Base-by-base conservation (phyloP, 2,113 vertebrate genomes). In the Silurus asotus region DNA sequence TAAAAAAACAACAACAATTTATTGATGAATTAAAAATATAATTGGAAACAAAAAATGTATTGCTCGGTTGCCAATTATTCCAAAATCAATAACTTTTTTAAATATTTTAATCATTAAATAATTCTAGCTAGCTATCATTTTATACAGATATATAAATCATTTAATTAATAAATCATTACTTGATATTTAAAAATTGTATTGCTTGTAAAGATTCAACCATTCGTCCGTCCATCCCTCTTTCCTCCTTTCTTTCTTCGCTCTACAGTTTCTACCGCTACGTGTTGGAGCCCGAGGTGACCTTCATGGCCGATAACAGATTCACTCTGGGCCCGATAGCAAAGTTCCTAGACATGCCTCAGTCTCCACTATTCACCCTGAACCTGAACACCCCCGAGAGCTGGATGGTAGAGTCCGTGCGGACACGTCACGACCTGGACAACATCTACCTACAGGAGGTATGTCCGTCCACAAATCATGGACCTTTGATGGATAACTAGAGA, bases 391-490 rank as follows among this genome's bases (percentile, higher is more conserved):
- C 98, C 0, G 98, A 99, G 92, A 97, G 97, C 85, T 99, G 98
- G 98, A 99, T 99, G 97, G 97, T 99, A 51, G 98, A 99, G 88
- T 98, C 98, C 20, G 97, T 99, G 75, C 94, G 92, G 91, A 98
- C 98, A 5, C 96, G 97, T 0, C 98, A 99, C 62, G 98, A 99
- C 93, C 95, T 99, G 89, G 98, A 99, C 91, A 99, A 99, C 91
- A 99, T 99, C 94, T 99, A 99, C 92, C 93, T 99, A 85, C 91
- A 97, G 90, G 98, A 99, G 97, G 98, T 99, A 93, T 23, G 64
- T 78, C 15, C 6, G 8, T 6, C 8, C 7, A 8, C 28, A 58
- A 10, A 37, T 56, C 7, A 4, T 59, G 23, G 79, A 48, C 37
- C 37, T 37, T 37, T 17, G 59, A 56, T 14, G 55, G 19, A 19